phyloP scores from a whole-genome alignment of 2,113 vertebrate genomes.

The Corapipo altera region DNA sequence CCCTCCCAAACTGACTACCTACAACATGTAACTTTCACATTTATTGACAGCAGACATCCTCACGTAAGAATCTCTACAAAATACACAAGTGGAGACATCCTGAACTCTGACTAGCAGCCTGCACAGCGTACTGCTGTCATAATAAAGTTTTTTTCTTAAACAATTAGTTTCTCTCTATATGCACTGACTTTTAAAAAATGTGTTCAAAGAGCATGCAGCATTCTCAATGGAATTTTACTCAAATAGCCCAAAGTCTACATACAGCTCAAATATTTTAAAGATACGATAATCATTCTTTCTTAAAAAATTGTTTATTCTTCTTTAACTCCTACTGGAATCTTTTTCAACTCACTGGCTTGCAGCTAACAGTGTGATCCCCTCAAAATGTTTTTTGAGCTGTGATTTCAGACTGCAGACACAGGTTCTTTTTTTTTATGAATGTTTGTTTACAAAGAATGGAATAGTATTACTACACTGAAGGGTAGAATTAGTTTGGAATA shows the following conservation, averaged over 20 bases:
- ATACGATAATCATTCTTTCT: not conserved
- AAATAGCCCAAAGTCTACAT: not conserved
- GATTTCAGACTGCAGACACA: not conserved
- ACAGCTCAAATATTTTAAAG: not conserved
- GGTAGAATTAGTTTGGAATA: not conserved
- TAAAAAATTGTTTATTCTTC: not conserved
- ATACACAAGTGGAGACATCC: not conserved
- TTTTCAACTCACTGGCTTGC: not conserved
- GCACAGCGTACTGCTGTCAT: fast-evolving
- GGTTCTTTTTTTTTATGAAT: not conserved
- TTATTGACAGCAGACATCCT: not conserved
- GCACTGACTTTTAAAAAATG: not conserved
- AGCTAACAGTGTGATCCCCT: not conserved
- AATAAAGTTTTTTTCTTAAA: not conserved
- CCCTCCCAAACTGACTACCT: not conserved
- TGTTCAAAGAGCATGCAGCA: not conserved
- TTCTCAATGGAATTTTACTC: not conserved
- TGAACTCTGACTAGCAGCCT: not conserved
- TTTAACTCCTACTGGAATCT: not conserved
- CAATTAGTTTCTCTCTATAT: not conserved
- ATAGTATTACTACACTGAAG: not conserved
- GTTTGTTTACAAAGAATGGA: not conserved
- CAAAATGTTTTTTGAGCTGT: not conserved
- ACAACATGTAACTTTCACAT: not conserved
- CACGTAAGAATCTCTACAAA: not conserved